Percentiles rank a stretch among this genome's conserved stretches.
Conservation (phyloP, 2,797 vertebrate species). For the Cetoscarus ocellatus region DNA sequence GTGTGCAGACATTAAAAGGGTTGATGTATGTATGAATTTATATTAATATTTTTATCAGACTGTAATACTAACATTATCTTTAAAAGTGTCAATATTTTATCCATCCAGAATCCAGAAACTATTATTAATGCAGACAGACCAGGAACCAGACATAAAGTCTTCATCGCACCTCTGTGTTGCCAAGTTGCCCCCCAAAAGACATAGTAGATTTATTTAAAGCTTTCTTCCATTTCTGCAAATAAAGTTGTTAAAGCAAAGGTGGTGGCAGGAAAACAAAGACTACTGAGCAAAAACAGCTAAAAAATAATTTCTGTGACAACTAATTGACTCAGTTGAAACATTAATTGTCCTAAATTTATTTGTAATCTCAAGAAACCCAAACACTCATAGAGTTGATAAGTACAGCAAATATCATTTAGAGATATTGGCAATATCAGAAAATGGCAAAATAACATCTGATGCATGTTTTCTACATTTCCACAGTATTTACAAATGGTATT, state of each 20-base stretch:
- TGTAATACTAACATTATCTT: no score
- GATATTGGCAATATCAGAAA: slow-evolving; percentile 43
- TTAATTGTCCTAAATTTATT: slow-evolving; percentile 28
- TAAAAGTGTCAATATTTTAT: no score
- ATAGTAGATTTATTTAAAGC: no score
- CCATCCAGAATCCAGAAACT: no score
- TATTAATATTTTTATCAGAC: no score
- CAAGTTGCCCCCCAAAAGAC: no score
- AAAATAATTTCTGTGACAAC: background rate
- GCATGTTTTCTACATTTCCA: slow-evolving; percentile 8
- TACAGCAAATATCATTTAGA: background rate
- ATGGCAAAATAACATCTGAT: slow-evolving; percentile 29
- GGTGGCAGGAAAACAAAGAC: background rate
- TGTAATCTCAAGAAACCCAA: slow-evolving; percentile 5
- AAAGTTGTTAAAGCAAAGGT: background rate
- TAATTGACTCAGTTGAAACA: background rate
- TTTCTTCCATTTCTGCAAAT: no score
- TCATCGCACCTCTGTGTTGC: no score
- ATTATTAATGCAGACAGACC: no score
- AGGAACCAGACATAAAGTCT: no score
- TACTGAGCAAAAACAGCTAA: background rate
- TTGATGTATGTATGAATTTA: no score
- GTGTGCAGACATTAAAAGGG: no score
- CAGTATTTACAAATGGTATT: slow-evolving; percentile 26
- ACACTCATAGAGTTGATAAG: slow-evolving; percentile 32